A percentile compares a stretch with the other conserved stretches of the same genome.
These are phyloP conservation scores for Triplophysa yarkandensis DNA, from an alignment of 2,797 vertebrate genomes.

Conservation along the genomic window DNA sequence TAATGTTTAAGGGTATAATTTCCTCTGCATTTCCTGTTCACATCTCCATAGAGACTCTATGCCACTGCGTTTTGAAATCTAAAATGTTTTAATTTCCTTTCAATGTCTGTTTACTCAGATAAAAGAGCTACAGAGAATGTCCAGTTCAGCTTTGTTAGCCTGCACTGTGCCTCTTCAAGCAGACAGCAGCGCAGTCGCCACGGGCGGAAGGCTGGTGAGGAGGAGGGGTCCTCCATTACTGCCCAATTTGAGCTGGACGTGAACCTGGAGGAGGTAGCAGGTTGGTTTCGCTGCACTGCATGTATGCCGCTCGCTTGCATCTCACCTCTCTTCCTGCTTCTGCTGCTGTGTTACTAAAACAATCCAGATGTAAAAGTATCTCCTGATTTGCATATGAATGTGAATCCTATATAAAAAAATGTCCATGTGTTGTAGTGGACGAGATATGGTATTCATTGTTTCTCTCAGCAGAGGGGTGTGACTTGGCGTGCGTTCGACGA, in stretches of 20 bases:
- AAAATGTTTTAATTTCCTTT: constrained; percentile 4
- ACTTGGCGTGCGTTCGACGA: constrained; percentile 84
- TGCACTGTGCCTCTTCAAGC: constrained; percentile 86
- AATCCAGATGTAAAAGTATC: constrained; percentile 84
- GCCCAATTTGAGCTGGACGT: constrained; percentile 94
- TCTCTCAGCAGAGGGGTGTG: constrained; percentile 86
- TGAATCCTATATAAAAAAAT: constrained; percentile 14
- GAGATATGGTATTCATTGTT: constrained; percentile 59
- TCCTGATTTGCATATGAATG: constrained; percentile 83
- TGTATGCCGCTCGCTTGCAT: constrained; percentile 55
- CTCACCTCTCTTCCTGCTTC: constrained; percentile 43
- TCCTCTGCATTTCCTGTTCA: background rate
- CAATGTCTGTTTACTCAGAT: constrained; percentile 68
- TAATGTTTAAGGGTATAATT: constrained; percentile 19
- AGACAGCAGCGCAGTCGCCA: constrained; percentile 76
- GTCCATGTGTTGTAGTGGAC: constrained; percentile 15
- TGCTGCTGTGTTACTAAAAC: constrained; percentile 64
- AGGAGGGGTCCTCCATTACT: constrained; percentile 85
- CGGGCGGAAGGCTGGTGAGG: constrained; percentile 78
- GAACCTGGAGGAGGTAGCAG: constrained; percentile 98
- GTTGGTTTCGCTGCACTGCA: constrained; percentile 88
- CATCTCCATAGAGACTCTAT: background rate
- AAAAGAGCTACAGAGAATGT: constrained; percentile 88
- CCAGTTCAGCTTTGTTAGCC: constrained; percentile 89
- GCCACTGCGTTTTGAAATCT: background rate